Conservation (phyloP, 1,140 invertebrate genomes). For the Scylla paramamosain region DNA sequence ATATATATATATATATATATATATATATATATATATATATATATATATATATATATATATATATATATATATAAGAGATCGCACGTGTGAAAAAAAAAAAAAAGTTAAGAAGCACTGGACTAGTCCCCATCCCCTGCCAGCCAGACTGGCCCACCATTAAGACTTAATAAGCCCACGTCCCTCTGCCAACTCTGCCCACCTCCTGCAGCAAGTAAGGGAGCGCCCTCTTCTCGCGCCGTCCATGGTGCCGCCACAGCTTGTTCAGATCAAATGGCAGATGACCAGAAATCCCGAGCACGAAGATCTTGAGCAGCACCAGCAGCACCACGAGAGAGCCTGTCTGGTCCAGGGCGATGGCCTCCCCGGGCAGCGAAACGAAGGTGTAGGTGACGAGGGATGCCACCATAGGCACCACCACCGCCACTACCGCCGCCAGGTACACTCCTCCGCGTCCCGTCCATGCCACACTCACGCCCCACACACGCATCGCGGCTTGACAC, state of each 20-base stretch:
- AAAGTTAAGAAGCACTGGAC: too few relatives aligned
- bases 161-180: too few relatives aligned
- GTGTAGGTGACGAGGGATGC: constrained; percentile 62
- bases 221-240: constrained; percentile 11
- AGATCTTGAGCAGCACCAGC: constrained; percentile 57
- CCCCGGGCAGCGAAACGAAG: constrained; percentile 55
- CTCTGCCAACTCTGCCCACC: background rate
- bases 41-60: too few relatives aligned
- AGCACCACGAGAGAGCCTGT: constrained; percentile 47
- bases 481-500: background rate
- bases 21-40: too few relatives aligned
- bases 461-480: background rate
- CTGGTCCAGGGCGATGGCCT: constrained; percentile 50
- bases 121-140: too few relatives aligned
- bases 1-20: too few relatives aligned
- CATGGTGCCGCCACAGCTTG: background rate
- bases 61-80: too few relatives aligned
- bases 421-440: background rate
- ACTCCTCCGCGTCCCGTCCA: background rate
- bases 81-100: too few relatives aligned
- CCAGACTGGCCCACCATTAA: too few relatives aligned
- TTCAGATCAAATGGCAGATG: constrained; percentile 39
- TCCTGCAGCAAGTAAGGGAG: background rate
- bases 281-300: constrained; percentile 33
- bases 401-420: constrained; percentile 27